These are phyloP conservation scores for Anser cygnoides DNA, from an alignment of 2,113 vertebrate genomes.

Conservation along the genomic window DNA sequence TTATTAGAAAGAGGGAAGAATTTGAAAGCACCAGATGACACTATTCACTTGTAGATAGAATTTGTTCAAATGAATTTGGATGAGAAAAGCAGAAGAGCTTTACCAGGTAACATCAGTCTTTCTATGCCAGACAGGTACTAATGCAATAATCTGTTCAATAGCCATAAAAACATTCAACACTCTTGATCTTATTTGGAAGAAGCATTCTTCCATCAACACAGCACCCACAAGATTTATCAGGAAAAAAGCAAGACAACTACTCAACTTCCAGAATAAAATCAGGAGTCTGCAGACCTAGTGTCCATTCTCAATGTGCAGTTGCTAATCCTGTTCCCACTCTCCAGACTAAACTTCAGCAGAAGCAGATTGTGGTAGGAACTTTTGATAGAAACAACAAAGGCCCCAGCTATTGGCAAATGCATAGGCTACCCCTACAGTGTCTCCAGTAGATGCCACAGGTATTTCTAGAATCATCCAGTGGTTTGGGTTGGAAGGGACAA, in stretches of 20 bases:
- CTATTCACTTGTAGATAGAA: neutral
- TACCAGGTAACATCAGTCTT: neutral
- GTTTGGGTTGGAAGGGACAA: neutral
- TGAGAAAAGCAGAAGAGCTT: neutral
- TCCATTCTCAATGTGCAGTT: neutral
- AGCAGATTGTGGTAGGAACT: neutral
- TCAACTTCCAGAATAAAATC: neutral
- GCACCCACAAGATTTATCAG: neutral
- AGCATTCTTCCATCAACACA: neutral
- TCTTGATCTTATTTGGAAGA: neutral
- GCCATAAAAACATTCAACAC: neutral
- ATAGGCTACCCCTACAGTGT: neutral
- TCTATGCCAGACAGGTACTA: neutral
- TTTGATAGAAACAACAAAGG: neutral
- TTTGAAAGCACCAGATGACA: neutral
- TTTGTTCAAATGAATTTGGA: neutral
- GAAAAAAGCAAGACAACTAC: neutral
- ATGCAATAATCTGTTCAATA: neutral
- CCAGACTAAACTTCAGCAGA: neutral
- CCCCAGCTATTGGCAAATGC: neutral
- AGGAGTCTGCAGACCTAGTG: neutral
- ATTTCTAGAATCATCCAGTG: neutral
- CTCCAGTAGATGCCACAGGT: neutral
- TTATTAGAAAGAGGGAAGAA: neutral
- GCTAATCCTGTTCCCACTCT: neutral